These are phyloP conservation scores for Cotesia vestalis DNA, from an alignment of 1,140 invertebrate species.

Conservation along the genomic window DNA sequence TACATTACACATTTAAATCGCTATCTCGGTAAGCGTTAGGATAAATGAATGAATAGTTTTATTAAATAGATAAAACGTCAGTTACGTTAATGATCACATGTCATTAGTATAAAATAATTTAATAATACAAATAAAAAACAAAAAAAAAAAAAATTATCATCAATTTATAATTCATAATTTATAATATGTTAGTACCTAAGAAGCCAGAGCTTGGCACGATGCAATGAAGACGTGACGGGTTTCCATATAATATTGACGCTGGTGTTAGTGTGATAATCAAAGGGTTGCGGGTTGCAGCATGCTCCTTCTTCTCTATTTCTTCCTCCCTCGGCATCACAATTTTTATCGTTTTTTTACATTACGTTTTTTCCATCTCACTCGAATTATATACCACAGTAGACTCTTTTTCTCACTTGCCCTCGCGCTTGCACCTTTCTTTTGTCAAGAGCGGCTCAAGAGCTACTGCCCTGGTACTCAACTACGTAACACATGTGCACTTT, in stretches of 20 bases:
- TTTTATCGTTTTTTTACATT: neutral
- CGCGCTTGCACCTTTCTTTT: slow-evolving; percentile 24
- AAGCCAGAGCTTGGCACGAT: slow-evolving; percentile 27
- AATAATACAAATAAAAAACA: no score
- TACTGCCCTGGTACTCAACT: slow-evolving; percentile 24
- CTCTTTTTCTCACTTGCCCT: slow-evolving; percentile 9
- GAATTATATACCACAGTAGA: slow-evolving; percentile 8
- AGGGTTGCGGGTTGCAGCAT: slow-evolving; percentile 44
- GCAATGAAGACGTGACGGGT: slow-evolving; percentile 42
- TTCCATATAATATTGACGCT: slow-evolving; percentile 9
- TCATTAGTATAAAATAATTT: no score
- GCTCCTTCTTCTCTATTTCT: slow-evolving; percentile 31
- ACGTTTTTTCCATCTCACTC: slow-evolving; percentile 25
- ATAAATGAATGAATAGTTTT: no score
- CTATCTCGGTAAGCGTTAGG: no score
- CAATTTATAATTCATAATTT: no score
- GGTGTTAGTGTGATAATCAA: slow-evolving; percentile 45
- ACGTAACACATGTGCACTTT: slow-evolving; percentile 3
- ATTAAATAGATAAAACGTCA: no score
- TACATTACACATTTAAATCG: no score
- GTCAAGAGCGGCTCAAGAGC: slow-evolving; percentile 25
- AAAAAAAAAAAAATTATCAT: neutral
- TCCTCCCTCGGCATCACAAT: slow-evolving; percentile 18
- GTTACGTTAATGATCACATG: no score
- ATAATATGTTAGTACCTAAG: neutral